Conservation (phyloP, 2,797 vertebrate genomes). For the Chromobotia macracanthus region DNA sequence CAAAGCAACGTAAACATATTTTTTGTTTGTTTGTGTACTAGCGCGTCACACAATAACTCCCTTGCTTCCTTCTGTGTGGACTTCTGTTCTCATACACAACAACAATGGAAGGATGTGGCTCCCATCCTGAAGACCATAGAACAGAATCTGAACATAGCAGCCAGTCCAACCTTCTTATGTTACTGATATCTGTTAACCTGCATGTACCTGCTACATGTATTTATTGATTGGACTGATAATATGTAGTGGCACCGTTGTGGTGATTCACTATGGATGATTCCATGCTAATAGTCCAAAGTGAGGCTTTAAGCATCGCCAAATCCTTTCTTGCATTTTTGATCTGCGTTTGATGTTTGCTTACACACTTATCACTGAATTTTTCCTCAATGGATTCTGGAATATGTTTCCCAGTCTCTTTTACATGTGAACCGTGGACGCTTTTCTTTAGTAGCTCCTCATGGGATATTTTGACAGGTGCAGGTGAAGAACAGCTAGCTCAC, state of each 20-base stretch:
- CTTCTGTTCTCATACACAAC: constrained; percentile 40
- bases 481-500: neutral
- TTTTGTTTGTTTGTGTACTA: constrained; percentile 48
- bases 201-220: neutral
- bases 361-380: neutral
- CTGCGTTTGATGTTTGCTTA: neutral
- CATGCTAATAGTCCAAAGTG: neutral
- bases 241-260: neutral
- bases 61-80: constrained; percentile 42
- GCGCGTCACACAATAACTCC: constrained; percentile 38
- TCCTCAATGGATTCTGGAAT: neutral
- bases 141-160: neutral
- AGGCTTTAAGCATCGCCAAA: neutral
- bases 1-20: neutral
- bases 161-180: neutral
- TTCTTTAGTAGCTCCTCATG: neutral
- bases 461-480: constrained; percentile 22
- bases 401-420: neutral
- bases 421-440: neutral
- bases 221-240: neutral
- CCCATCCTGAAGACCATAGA: constrained; percentile 51
- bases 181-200: neutral
- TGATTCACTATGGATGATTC: neutral
- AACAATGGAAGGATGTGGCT: constrained; percentile 79
- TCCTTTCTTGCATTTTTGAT: neutral